These are phyloP conservation scores for Drosophila willistoni DNA, from an alignment of 1,140 invertebrate species.

Conservation along the genomic window DNA sequence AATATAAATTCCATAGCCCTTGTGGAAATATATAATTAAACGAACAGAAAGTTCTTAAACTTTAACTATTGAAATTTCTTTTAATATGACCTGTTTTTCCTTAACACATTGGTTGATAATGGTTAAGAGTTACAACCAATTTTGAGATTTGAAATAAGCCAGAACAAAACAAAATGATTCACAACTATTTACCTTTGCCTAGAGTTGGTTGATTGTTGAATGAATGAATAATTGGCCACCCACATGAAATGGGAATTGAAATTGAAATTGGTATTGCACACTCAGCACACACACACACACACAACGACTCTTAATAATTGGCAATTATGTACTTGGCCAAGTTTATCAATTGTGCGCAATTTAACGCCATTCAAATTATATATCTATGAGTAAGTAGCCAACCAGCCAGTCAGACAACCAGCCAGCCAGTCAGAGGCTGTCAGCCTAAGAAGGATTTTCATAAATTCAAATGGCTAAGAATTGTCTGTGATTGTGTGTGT, in stretches of 20 bases:
- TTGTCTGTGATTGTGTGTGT: not conserved
- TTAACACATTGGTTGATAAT: no score
- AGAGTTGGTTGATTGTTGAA: no score
- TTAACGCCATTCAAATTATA: slow-evolving; percentile 44
- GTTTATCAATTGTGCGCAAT: slow-evolving; percentile 41
- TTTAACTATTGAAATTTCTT: no score
- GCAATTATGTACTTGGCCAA: slow-evolving; percentile 26
- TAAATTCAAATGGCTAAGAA: slow-evolving; percentile 23
- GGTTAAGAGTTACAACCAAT: no score
- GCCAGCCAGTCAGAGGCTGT: not conserved
- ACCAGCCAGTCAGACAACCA: no score
- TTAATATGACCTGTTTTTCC: no score
- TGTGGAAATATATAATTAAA: no score
- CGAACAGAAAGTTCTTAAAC: no score
- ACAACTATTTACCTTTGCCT: no score
- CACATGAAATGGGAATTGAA: not conserved
- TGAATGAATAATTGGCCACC: not conserved
- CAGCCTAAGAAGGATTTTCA: slow-evolving; percentile 44
- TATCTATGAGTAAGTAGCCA: slow-evolving; percentile 4
- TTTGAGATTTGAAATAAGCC: no score
- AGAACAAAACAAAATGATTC: no score
- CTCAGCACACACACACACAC: not conserved
- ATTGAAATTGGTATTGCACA: not conserved
- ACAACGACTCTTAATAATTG: slow-evolving; percentile 8
- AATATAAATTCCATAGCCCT: no score